Conservation (phyloP, 1,140 invertebrate genomes). For the Octopus sinensis region DNA sequence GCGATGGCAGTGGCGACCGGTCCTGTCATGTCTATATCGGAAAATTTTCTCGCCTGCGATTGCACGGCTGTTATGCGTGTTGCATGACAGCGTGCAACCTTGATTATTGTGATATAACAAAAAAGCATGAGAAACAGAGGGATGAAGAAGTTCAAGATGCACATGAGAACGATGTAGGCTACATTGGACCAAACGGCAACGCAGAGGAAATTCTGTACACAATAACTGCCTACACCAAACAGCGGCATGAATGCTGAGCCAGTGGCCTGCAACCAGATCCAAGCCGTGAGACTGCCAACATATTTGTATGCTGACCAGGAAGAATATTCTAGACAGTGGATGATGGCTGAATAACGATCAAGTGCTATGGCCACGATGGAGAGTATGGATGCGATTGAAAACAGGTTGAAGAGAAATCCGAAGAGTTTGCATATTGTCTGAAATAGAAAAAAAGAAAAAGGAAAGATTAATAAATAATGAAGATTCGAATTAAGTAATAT, state of each 20-base stretch:
- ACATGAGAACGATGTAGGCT: conserved; percentile 6
- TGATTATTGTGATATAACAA: conserved; percentile 31
- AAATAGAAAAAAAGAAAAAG: conserved; percentile 17
- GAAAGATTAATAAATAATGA: background rate
- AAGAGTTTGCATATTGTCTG: conserved; percentile 26
- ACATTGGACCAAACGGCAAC: background rate
- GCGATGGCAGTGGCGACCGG: conserved; percentile 25
- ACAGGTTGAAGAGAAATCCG: conserved; percentile 21
- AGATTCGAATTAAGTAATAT: background rate
- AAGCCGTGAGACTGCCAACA: conserved; percentile 6
- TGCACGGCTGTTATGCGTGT: conserved; percentile 28
- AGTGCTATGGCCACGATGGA: conserved; percentile 28
- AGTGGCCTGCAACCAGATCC: conserved; percentile 22
- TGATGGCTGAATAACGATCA: conserved; percentile 36
- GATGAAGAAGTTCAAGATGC: conserved; percentile 15
- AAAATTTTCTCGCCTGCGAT: conserved; percentile 7
- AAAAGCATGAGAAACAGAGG: conserved; percentile 28
- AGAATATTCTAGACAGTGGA: conserved; percentile 33
- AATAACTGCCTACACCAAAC: background rate
- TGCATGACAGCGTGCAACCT: conserved; percentile 31
- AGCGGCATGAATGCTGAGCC: conserved; percentile 14
- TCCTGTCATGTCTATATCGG: conserved; percentile 18
- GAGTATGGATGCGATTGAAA: conserved; percentile 24
- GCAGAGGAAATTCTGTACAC: conserved; percentile 3
- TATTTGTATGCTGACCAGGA: conserved; percentile 26